A percentile compares a stretch with the other conserved stretches of the same genome.
phyloP scores from a whole-genome alignment of 2,113 vertebrate genomes.

The Mastomys natalensis region DNA sequence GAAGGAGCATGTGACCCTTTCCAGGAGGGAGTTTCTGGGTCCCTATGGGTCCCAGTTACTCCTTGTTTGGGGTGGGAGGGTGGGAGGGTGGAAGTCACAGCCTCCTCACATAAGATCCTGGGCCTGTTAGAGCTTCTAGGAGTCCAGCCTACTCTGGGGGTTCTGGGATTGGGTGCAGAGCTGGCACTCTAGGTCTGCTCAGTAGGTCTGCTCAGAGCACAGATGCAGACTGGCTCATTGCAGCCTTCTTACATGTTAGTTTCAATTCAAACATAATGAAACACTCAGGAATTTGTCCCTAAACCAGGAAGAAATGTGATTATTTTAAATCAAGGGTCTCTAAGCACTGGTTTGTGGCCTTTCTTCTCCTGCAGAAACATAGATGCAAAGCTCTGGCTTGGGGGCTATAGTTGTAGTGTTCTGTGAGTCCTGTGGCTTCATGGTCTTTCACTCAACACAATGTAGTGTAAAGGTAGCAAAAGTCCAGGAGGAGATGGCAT shows the following conservation, averaged over 20 bases:
- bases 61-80: too few relatives aligned
- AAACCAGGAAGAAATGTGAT: conserved; percentile 16
- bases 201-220: too few relatives aligned
- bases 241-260: neutral
- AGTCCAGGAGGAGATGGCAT: neutral
- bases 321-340: conserved; percentile 35
- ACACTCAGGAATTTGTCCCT: conserved; percentile 18
- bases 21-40: too few relatives aligned
- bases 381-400: neutral
- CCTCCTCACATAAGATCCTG: too few relatives aligned
- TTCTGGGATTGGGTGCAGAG: too few relatives aligned
- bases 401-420: neutral
- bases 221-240: neutral
- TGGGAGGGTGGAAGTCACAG: too few relatives aligned
- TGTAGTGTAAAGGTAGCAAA: conserved; percentile 10
- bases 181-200: too few relatives aligned
- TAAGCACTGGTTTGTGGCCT: neutral
- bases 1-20: too few relatives aligned
- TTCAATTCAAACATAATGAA: conserved; percentile 41
- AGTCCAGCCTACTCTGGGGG: too few relatives aligned
- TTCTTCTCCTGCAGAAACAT: neutral
- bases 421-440: neutral
- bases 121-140: too few relatives aligned
- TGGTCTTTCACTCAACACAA: neutral
- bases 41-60: too few relatives aligned